Percentiles rank a stretch among this genome's conserved stretches.
Evolutionary conservation across 2,113 vertebrate species (phyloP).

Genomic region (Notarius lentiginosus): DNA sequence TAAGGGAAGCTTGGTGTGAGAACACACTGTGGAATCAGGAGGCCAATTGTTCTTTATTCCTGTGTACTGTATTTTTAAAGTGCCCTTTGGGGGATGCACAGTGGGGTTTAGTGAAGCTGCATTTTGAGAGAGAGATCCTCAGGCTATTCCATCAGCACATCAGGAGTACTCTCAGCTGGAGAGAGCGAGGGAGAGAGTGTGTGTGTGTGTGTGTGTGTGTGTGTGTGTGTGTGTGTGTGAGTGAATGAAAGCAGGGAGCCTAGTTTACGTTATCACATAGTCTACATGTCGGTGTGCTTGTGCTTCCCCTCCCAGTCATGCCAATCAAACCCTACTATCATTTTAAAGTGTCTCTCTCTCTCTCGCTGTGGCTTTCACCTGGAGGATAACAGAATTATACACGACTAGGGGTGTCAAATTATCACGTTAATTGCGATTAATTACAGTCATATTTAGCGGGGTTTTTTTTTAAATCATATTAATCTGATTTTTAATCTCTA

Average conservation of each 20-base stretch:
- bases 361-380: background rate
- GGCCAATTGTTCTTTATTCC: constrained; percentile 2
- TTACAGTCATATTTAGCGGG: too few species aligned
- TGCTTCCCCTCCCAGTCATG: constrained; percentile 12
- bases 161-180: constrained; percentile 2
- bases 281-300: constrained; percentile 27
- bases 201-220: constrained; percentile 21
- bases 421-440: too few species aligned
- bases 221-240: constrained; percentile 1
- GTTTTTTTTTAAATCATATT: too few species aligned
- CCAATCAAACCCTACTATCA: constrained; percentile 15
- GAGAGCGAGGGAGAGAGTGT: background rate
- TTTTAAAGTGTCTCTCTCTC: background rate
- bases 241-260: background rate
- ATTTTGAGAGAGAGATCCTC: background rate
- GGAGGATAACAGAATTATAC: background rate
- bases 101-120: constrained; percentile 12
- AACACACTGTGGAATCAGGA: background rate
- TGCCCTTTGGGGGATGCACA: constrained; percentile 3
- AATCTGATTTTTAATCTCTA: too few species aligned
- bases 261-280: constrained; percentile 2
- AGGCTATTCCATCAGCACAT: constrained; percentile 13
- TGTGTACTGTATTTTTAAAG: background rate
- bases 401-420: too few species aligned
- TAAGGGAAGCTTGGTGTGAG: too few species aligned